Percentiles rank a stretch among this genome's conserved stretches.
Evolutionary conservation across 2,113 vertebrate species (phyloP).

Genomic region (Leiothrix lutea): DNA sequence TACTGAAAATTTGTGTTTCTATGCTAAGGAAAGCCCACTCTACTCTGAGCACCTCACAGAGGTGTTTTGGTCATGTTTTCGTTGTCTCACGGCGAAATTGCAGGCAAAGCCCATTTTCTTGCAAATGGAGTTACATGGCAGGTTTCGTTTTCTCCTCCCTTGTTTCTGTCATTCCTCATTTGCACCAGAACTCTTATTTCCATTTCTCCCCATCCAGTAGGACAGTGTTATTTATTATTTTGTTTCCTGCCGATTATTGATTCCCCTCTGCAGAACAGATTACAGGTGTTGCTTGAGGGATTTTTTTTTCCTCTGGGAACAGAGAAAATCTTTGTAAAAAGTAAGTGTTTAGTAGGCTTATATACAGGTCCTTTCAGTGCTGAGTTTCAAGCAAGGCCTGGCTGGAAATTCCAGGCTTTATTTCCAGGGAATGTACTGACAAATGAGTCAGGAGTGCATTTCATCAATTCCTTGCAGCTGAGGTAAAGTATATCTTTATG

Average conservation of each 20-base stretch:
- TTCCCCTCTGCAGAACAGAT: not conserved
- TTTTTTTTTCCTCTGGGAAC: not conserved
- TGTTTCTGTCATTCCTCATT: conserved; percentile 57
- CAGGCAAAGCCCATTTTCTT: conserved; percentile 24
- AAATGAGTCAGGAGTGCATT: not conserved
- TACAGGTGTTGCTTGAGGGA: not conserved
- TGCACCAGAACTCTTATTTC: conserved; percentile 54
- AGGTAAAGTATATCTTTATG: not conserved
- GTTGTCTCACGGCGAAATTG: not conserved
- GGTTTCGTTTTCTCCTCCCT: not conserved
- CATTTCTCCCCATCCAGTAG: conserved; percentile 10
- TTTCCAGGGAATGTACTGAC: not conserved
- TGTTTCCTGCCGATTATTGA: conserved; percentile 51
- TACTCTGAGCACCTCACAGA: not conserved
- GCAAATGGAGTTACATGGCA: conserved; percentile 32
- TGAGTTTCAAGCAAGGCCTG: not conserved
- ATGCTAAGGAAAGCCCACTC: not conserved
- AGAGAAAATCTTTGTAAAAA: conserved; percentile 15
- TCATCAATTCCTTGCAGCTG: not conserved
- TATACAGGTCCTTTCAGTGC: not conserved
- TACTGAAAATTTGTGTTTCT: not conserved
- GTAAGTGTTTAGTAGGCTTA: not conserved
- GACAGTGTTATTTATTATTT: conserved; percentile 56
- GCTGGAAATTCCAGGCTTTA: not conserved
- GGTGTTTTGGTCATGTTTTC: not conserved